These are phyloP conservation scores for Coptotermes formosanus DNA, from an alignment of 1,140 invertebrate genomes.

Conservation along the genomic window DNA sequence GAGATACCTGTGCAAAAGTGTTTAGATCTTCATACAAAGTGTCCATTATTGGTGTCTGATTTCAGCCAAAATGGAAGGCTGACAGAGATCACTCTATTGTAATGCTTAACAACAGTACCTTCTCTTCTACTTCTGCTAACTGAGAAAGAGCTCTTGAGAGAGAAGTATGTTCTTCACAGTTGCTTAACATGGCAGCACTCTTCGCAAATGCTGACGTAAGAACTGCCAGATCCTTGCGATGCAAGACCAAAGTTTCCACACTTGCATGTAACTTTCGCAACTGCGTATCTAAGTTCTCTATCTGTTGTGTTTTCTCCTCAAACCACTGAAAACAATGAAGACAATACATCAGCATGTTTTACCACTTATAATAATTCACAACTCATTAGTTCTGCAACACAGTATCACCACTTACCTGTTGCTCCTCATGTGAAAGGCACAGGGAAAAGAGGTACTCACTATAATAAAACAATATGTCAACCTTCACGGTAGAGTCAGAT, in stretches of 20 bases:
- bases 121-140: conserved; percentile 89
- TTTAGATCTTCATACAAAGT: too few species aligned
- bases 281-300: conserved; percentile 89
- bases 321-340: conserved; percentile 81
- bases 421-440: conserved; percentile 30
- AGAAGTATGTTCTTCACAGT: conserved; percentile 92
- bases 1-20: too few species aligned
- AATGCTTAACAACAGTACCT: conserved; percentile 47
- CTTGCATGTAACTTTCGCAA: conserved; percentile 84
- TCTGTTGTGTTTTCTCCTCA: conserved; percentile 90
- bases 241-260: conserved; percentile 82
- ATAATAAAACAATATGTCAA: conserved; percentile 12
- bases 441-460: conserved; percentile 22
- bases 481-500: not conserved
- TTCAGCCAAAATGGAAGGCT: too few species aligned
- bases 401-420: conserved; percentile 23
- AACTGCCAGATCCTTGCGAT: conserved; percentile 81
- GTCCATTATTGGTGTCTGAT: too few species aligned
- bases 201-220: conserved; percentile 81
- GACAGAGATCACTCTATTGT: too few species aligned
- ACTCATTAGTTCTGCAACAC: not conserved
- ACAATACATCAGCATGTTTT: not conserved
- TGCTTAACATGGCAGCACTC: conserved; percentile 87
- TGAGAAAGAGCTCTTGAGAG: conserved; percentile 90
- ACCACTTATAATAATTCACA: not conserved